Evolutionary conservation across 1,140 invertebrate genomes (phyloP).

Genomic region (Daktulosphaira vitifoliae): DNA sequence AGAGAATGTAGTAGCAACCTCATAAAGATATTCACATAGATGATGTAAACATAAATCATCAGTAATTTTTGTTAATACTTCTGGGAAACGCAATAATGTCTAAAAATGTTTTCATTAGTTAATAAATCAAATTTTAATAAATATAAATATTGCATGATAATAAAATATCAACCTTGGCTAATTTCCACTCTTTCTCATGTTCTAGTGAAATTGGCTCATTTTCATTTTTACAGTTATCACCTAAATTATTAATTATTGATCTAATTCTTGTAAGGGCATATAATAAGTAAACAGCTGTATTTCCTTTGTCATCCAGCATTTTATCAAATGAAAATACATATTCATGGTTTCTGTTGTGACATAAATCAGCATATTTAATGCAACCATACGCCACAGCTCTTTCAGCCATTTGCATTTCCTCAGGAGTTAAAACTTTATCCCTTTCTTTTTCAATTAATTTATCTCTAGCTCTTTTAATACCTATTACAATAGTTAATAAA

Average conservation of each 20-base stretch:
- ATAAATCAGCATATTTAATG: slow-evolving; percentile 97
- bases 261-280: slow-evolving; percentile 92
- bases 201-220: slow-evolving; percentile 58
- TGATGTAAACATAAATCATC: slow-evolving; percentile 80
- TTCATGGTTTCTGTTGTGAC: slow-evolving; percentile 85
- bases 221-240: slow-evolving; percentile 52
- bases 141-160: slow-evolving; percentile 7
- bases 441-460: slow-evolving; percentile 87
- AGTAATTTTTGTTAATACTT: slow-evolving; percentile 72
- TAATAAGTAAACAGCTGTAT: slow-evolving; percentile 95
- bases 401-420: slow-evolving; percentile 77
- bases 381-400: slow-evolving; percentile 94
- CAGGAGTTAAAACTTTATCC: slow-evolving; percentile 70
- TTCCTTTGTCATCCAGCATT: slow-evolving; percentile 98
- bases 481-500: slow-evolving; percentile 42
- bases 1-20: slow-evolving; percentile 81
- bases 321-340: slow-evolving; percentile 99
- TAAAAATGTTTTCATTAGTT: too few species aligned
- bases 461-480: slow-evolving; percentile 68
- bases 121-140: slow-evolving; percentile 23
- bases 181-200: slow-evolving; percentile 91
- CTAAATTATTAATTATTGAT: slow-evolving; percentile 77
- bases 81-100: slow-evolving; percentile 71
- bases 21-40: slow-evolving; percentile 93
- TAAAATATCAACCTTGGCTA: slow-evolving; percentile 61